phyloP scores from a whole-genome alignment of 2,113 vertebrate species.

The Calidris pygmaea region DNA sequence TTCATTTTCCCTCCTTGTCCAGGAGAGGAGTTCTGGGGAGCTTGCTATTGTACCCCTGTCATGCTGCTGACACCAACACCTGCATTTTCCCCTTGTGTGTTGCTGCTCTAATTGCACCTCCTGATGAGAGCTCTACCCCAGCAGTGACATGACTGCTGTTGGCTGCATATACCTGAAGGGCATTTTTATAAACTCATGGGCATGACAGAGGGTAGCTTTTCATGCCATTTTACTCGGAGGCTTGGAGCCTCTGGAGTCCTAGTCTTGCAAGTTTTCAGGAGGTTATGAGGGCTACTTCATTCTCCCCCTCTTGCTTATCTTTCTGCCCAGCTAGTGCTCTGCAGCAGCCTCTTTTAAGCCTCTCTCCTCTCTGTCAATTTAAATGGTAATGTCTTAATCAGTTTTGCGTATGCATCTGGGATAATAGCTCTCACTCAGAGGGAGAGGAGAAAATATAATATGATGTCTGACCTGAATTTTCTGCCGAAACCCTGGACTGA shows the following conservation, averaged over 20 bases:
- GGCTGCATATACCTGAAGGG: not conserved
- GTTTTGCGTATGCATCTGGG: not conserved
- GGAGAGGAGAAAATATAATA: not conserved
- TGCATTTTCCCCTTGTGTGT: accelerated
- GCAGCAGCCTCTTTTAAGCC: not conserved
- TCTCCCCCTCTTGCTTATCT: not conserved
- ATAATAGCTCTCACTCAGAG: not conserved
- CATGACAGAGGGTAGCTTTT: not conserved
- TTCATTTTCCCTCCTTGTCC: not conserved
- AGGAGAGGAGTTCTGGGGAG: not conserved
- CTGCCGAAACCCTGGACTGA: not conserved
- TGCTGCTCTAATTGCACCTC: not conserved
- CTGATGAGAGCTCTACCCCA: not conserved
- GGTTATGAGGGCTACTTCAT: not conserved
- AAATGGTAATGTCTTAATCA: slow-evolving; percentile 12
- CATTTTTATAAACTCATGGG: not conserved
- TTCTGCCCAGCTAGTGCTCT: not conserved
- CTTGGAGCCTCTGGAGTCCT: not conserved
- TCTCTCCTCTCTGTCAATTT: not conserved
- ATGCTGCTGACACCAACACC: accelerated
- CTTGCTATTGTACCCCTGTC: not conserved
- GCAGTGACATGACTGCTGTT: not conserved
- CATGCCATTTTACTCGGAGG: not conserved
- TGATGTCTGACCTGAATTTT: not conserved
- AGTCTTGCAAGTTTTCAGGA: not conserved